Evolutionary conservation across 1,140 invertebrate genomes (phyloP).

Genomic region (Drosophila santomea): DNA sequence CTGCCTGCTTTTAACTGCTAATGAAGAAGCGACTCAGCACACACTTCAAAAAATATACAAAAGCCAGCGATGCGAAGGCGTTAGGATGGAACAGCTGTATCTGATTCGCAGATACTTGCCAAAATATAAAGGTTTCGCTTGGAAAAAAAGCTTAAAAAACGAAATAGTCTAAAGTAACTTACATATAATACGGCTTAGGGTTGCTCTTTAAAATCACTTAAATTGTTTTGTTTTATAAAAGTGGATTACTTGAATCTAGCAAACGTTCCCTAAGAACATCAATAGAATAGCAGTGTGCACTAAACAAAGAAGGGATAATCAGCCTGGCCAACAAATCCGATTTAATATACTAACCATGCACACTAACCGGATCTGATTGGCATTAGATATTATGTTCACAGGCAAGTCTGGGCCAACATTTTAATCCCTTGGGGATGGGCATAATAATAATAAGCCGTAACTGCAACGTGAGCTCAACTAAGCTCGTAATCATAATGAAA

Average conservation of each 20-base stretch:
- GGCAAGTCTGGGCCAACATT: not conserved
- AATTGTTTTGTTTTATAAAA: too few relatives aligned
- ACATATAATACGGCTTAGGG: too few relatives aligned
- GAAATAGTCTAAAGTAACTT: not conserved
- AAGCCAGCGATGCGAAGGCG: not conserved
- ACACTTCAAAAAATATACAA: not conserved
- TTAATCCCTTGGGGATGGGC: not conserved
- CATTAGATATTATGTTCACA: not conserved
- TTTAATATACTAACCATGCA: constrained; percentile 1
- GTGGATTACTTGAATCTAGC: not conserved
- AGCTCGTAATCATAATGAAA: constrained; percentile 38
- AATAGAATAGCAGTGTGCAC: not conserved
- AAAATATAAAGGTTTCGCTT: not conserved
- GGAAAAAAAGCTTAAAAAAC: not conserved
- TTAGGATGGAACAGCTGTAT: not conserved
- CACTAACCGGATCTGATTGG: not conserved
- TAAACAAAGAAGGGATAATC: not conserved
- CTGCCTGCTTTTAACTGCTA: constrained; percentile 60
- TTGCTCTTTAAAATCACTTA: not conserved
- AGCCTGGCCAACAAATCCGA: not conserved
- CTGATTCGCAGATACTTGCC: constrained; percentile 9
- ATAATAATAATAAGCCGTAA: constrained; percentile 16
- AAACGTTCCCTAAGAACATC: not conserved
- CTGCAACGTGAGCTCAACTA: constrained; percentile 18
- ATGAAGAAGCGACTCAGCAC: constrained; percentile 56